phyloP scores from a whole-genome alignment of 1,140 invertebrate genomes.

The Bombus impatiens region DNA sequence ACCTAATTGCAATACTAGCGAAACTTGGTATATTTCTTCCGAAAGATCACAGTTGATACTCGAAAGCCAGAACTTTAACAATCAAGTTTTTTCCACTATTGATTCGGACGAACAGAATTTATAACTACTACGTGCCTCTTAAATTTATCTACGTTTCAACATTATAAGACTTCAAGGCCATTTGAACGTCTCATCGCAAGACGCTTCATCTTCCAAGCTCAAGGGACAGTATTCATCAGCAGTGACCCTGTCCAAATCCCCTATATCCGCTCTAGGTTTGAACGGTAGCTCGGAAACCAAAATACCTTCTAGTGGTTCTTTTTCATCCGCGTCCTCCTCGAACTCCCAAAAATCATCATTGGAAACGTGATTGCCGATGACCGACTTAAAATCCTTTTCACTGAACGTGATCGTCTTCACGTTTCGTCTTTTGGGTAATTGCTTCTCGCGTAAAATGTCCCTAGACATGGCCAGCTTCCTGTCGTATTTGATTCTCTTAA shows the following conservation, averaged over 20 bases:
- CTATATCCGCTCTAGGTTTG: slow-evolving; percentile 76
- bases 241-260: slow-evolving; percentile 72
- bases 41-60: too few relatives aligned
- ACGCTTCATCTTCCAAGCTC: slow-evolving; percentile 73
- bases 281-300: slow-evolving; percentile 74
- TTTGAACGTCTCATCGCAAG: slow-evolving; percentile 69
- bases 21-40: too few relatives aligned
- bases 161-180: slow-evolving; percentile 70
- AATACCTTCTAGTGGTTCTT: slow-evolving; percentile 61
- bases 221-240: slow-evolving; percentile 80
- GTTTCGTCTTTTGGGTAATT: slow-evolving; percentile 48
- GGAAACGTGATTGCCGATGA: not conserved
- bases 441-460: slow-evolving; percentile 27
- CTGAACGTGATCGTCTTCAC: slow-evolving; percentile 67
- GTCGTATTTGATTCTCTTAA: slow-evolving; percentile 17
- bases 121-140: not conserved
- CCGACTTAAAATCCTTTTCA: slow-evolving; percentile 61
- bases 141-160: not conserved
- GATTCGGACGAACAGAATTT: too few relatives aligned
- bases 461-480: not conserved
- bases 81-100: too few relatives aligned
- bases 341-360: slow-evolving; percentile 76
- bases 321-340: slow-evolving; percentile 63
- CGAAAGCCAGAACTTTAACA: too few relatives aligned
- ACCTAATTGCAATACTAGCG: too few relatives aligned